These are phyloP conservation scores for Cyphomyrmex costatus DNA, from an alignment of 1,140 invertebrate genomes.

Conservation along the genomic window DNA sequence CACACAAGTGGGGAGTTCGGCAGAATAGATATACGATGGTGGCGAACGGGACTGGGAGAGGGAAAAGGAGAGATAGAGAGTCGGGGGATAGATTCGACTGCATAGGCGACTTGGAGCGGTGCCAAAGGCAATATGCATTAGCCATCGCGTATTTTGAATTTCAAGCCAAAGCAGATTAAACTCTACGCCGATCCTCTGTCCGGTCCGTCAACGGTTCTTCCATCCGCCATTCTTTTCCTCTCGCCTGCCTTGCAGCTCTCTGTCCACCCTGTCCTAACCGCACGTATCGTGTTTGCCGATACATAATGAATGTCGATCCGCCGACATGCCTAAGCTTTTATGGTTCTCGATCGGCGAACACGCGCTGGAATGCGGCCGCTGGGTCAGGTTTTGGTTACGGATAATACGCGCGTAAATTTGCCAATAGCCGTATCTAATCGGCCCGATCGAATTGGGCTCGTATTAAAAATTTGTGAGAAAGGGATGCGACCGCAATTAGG, in stretches of 20 bases:
- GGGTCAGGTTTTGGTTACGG: constrained; percentile 20
- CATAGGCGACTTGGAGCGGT: constrained; percentile 76
- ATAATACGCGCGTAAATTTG: constrained; percentile 47
- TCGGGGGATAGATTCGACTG: constrained; percentile 62
- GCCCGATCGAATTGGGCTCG: neutral
- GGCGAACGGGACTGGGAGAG: constrained; percentile 1
- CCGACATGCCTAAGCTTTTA: constrained; percentile 70
- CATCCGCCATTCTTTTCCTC: constrained; percentile 31
- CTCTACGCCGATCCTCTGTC: constrained; percentile 60
- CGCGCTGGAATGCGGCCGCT: constrained; percentile 64
- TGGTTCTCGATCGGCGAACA: constrained; percentile 63
- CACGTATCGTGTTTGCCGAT: constrained; percentile 71
- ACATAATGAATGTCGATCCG: constrained; percentile 77
- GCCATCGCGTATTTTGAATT: constrained; percentile 81
- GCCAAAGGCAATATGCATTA: constrained; percentile 83
- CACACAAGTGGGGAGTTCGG: constrained; percentile 35
- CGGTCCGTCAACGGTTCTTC: constrained; percentile 40
- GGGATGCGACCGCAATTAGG: neutral
- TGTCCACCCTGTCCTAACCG: neutral
- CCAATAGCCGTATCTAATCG: constrained; percentile 18
- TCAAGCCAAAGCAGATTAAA: constrained; percentile 80
- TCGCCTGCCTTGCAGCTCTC: constrained; percentile 1
- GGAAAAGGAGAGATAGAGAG: neutral
- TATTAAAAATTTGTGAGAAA: constrained; percentile 28
- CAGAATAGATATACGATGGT: constrained; percentile 15